phyloP scores from a whole-genome alignment of 2,888 invertebrate genomes.

The Megaustenia siamemsis region DNA sequence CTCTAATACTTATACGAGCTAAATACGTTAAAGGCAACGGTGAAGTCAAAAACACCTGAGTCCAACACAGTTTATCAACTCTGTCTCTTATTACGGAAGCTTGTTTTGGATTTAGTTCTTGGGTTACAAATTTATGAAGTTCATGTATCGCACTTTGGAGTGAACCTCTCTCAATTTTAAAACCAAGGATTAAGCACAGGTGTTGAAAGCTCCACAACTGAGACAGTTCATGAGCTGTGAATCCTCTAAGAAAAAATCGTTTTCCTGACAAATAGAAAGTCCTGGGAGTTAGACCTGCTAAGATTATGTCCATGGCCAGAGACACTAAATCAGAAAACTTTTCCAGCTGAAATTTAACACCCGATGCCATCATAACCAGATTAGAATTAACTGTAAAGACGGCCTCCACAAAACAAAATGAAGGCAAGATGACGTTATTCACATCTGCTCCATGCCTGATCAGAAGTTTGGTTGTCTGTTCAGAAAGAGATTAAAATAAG shows the following conservation, averaged over 20 bases:
- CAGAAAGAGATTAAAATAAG: no score
- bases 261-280: conserved; percentile 42
- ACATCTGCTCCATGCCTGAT: conserved; percentile 49
- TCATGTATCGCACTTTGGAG: conserved; percentile 42
- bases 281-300: conserved; percentile 41
- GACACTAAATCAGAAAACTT: conserved; percentile 41
- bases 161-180: conserved; percentile 41
- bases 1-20: conserved; percentile 39
- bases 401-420: conserved; percentile 53
- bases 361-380: conserved; percentile 52
- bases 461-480: conserved; percentile 39
- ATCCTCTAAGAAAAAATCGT: conserved; percentile 16
- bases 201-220: conserved; percentile 46
- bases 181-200: conserved; percentile 43
- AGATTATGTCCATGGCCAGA: conserved; percentile 41
- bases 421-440: conserved; percentile 48
- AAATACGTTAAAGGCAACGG: conserved; percentile 47
- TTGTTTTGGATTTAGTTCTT: background rate
- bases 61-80: conserved; percentile 33
- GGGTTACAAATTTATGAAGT: background rate
- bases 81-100: background rate
- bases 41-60: background rate
- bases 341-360: conserved; percentile 46
- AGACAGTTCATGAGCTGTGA: conserved; percentile 14
- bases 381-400: conserved; percentile 50